Percentiles rank a stretch among this genome's conserved stretches.
phyloP scores from a whole-genome alignment of 2,888 invertebrate genomes.

The Ellobium chinense region DNA sequence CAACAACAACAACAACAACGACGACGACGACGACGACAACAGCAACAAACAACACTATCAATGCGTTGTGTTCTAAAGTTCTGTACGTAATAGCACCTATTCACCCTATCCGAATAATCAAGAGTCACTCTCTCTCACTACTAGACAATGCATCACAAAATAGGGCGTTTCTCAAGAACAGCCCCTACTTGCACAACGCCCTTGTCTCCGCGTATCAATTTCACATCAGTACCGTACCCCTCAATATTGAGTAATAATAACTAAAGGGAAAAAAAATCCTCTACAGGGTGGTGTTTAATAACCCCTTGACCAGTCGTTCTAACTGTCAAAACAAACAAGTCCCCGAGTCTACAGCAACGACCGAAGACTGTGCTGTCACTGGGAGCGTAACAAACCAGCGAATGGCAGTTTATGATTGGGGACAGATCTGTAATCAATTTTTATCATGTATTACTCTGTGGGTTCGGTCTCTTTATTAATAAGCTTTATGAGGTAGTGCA shows the following conservation, averaged over 20 bases:
- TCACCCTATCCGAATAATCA: too few species aligned
- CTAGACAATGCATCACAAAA: background rate
- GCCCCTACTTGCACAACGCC: too few species aligned
- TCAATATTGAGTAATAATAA: too few species aligned
- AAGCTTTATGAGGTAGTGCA: too few species aligned
- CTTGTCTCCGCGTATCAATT: background rate
- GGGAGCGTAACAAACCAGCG: background rate
- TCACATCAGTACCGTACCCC: too few species aligned
- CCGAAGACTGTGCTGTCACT: background rate
- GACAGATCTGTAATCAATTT: background rate
- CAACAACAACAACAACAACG: background rate
- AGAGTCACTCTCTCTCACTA: too few species aligned
- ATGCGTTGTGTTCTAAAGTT: too few species aligned
- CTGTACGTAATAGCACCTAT: too few species aligned
- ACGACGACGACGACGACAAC: background rate
- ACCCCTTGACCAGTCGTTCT: background rate
- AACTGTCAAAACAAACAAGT: constrained; percentile 5
- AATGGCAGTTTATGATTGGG: background rate
- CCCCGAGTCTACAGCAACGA: background rate
- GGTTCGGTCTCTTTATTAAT: too few species aligned
- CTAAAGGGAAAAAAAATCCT: too few species aligned
- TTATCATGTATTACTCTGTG: background rate
- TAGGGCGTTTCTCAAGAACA: too few species aligned
- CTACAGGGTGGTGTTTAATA: background rate
- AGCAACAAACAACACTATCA: background rate